Evolutionary conservation across 2,113 vertebrate species (phyloP), one percentile per base, ranked within the genome.

Genomic region (Promerops cafer): DNA sequence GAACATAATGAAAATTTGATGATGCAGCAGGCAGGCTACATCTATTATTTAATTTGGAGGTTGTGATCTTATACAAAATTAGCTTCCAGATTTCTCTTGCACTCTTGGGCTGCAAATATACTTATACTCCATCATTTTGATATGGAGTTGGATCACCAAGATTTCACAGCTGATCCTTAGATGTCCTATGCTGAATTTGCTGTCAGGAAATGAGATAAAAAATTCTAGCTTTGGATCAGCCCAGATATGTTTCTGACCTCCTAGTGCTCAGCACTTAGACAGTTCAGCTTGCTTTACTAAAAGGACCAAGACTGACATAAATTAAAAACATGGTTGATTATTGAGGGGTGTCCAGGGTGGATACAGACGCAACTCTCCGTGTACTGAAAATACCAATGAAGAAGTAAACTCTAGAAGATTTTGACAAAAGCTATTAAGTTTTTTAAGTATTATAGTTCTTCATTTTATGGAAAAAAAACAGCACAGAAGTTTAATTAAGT

Each of bases 1-100:
- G 89, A 97, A 93, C 90, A 83, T 94, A 95, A 98, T 97, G 97
- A 97, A 98, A 97, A 75, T 92, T 83, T 90, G 77, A 97, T 97
- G 88, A 85, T 97, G 96, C 77, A 87, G 72, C 93, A 96, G 95
- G 84, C 75, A 93, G 90, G 87, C 85, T 95, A 53, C 96, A 94
- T 97, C 80, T 96, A 88, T 95, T 98, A 91, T 97, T 98, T 98
- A 98, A 97, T 80, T 93, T 93, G 84, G 70, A 89, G 90, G 70
- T 92, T 97, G 86, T 96, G 95, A 96, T 96, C 91, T 97, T 93
- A 95, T 52, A 96, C 87, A 90, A 96, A 97, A 88, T 91, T 78
- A 89, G 89, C 79, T 96, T 89, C 83, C 83, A 95, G 87, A 72
- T 94, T 90, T 94, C 84, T 87, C 83, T 88, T 86, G 82, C 28